Conservation (phyloP, 2,888 invertebrate species). For the Rhyacophila evoluta region DNA sequence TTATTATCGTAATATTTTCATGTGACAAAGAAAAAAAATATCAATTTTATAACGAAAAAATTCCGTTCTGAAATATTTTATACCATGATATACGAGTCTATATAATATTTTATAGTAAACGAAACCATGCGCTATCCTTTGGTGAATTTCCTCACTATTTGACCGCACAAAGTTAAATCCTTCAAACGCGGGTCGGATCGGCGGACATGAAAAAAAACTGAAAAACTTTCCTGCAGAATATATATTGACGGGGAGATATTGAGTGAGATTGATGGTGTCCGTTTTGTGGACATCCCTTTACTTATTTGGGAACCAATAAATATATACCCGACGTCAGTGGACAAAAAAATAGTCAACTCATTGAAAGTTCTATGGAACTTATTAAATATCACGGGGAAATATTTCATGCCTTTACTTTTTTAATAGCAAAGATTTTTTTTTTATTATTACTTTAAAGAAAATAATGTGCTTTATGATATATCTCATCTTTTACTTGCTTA, state of each 20-base stretch:
- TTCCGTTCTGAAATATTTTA: too few species aligned
- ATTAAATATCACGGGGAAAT: background rate
- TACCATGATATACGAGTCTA: too few species aligned
- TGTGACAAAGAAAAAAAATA: too few species aligned
- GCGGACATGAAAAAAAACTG: conserved; percentile 48
- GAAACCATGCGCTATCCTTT: background rate
- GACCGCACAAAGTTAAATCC: conserved; percentile 36
- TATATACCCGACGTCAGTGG: background rate
- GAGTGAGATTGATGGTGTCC: conserved; percentile 53
- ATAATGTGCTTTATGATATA: too few species aligned
- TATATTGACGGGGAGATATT: conserved; percentile 51
- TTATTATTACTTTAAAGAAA: too few species aligned
- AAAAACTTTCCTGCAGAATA: conserved; percentile 48
- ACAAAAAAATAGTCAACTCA: background rate
- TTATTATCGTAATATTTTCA: too few species aligned
- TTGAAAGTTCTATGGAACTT: background rate
- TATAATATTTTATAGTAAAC: too few species aligned
- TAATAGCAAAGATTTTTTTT: too few species aligned
- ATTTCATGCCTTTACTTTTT: too few species aligned
- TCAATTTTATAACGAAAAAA: too few species aligned
- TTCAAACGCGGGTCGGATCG: conserved; percentile 34
- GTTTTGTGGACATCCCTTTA: conserved; percentile 16
- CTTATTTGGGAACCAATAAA: conserved; percentile 23
- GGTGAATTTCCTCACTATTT: background rate
- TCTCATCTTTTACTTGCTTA: too few species aligned